Evolutionary conservation across 2,888 invertebrate species (phyloP), one percentile per base, ranked within the genome.

Genomic region (Bugulina stolonifera): DNA sequence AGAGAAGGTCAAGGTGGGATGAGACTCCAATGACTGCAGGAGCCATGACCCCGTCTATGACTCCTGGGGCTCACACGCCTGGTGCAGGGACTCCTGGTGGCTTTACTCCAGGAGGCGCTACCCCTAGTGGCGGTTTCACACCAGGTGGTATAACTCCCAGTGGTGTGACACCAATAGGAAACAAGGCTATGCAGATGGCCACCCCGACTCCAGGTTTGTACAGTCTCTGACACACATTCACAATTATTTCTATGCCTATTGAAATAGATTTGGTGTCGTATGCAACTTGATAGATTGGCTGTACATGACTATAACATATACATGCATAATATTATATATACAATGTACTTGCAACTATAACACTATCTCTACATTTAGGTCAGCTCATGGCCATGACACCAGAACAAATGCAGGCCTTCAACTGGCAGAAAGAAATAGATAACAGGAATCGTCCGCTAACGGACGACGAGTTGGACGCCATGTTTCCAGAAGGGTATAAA

Each of bases 381-480:
- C 96, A 97, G 80, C 87, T 97, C 75, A 91, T 96, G 75, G 93
- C 95, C 22, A 99, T 99, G 98, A 99, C 99, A 0, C 99, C 99
- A 0, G 99, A 99, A 84, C 99, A 99, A 84, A 86, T 98, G 75
- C 98, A 99, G 85, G 95, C 96, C 0, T 97, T 94, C 84, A 90
- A 96, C 35, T 96, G 96, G 96, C 97, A 98, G 85, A 90, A 94
- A 79, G 99, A 99, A 86, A 97, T 99, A 74, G 99, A 99, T 81
- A 98, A 99, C 83, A 88, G 99, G 73, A 99, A 99, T 85, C 88
- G 97, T 76, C 97, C 97, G 0, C 90, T 96, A 78, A 91, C 93
- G 0, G 99, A 99, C 80, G 99, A 99, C 81, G 99, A 99, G 84
- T 87, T 99, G 73, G 98, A 99, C 84, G 88, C 93, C 75, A 91